Evolutionary conservation across 2,797 vertebrate genomes (phyloP).

Genomic region (Myotis planiceps): DNA sequence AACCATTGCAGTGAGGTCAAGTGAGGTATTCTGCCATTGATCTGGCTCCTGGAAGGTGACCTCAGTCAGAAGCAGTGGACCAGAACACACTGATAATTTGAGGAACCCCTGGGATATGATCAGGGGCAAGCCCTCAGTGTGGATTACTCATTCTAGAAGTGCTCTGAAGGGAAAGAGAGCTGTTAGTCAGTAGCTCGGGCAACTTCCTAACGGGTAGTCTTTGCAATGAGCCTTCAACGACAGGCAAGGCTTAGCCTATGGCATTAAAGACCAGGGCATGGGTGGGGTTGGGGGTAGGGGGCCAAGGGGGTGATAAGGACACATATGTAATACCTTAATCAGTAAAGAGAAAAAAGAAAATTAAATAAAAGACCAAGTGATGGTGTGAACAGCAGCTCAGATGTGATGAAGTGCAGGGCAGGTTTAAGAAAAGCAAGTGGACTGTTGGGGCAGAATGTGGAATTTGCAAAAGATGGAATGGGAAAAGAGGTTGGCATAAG

Average conservation of each 20-base stretch:
- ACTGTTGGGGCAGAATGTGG: neutral
- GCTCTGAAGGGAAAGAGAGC: neutral
- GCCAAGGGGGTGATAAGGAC: too few species aligned
- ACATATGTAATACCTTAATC: too few species aligned
- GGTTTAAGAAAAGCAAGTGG: neutral
- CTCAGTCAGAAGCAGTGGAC: neutral
- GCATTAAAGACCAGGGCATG: neutral
- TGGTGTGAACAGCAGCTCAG: neutral
- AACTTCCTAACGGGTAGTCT: neutral
- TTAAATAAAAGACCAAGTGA: neutral
- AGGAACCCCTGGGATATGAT: neutral
- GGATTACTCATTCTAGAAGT: neutral
- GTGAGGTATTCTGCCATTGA: neutral
- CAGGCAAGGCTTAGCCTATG: neutral
- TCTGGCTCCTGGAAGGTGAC: neutral
- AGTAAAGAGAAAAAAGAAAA: too few species aligned
- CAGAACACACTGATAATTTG: neutral
- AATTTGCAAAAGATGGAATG: neutral
- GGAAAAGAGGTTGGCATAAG: neutral
- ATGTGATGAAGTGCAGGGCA: neutral
- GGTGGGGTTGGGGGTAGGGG: too few species aligned
- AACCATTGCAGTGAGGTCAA: neutral
- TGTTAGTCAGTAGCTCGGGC: neutral
- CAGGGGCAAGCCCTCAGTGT: neutral
- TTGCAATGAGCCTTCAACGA: neutral